Conservation (phyloP, 1,140 invertebrate genomes). For the Lepidurus packardi region DNA sequence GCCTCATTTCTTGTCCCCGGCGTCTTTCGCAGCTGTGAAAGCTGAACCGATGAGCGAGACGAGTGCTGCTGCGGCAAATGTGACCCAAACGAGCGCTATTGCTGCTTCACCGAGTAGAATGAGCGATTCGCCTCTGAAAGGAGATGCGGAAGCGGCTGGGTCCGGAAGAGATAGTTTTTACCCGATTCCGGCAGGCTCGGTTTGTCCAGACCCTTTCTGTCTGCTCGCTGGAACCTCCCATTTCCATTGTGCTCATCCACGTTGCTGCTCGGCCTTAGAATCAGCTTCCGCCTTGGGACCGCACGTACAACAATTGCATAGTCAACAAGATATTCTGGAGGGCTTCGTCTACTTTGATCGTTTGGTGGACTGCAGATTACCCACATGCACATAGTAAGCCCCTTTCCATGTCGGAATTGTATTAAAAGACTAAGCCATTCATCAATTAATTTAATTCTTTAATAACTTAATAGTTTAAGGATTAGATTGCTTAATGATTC, state of each 20-base stretch:
- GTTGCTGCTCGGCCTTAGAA: slow-evolving; percentile 50
- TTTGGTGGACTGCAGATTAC: slow-evolving; percentile 65
- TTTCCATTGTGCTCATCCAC: slow-evolving; percentile 66
- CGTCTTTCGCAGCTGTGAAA: slow-evolving; percentile 32
- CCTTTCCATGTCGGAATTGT: background rate
- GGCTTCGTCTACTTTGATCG: slow-evolving; percentile 62
- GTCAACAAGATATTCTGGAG: slow-evolving; percentile 45
- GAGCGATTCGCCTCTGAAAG: slow-evolving; percentile 35
- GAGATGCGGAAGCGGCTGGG: slow-evolving; percentile 33
- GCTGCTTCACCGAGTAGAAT: slow-evolving; percentile 31
- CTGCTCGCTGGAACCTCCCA: slow-evolving; percentile 56
- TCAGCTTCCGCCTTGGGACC: slow-evolving; percentile 39
- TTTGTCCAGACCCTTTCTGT: slow-evolving; percentile 61
- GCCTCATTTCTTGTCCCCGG: slow-evolving; percentile 35
- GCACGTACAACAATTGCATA: slow-evolving; percentile 51
- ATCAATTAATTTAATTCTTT: background rate
- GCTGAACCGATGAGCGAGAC: slow-evolving; percentile 24
- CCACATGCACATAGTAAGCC: slow-evolving; percentile 53
- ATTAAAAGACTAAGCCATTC: slow-evolving; percentile 35
- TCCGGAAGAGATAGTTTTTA: slow-evolving; percentile 23
- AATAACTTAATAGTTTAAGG: too few species aligned
- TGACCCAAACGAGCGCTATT: background rate
- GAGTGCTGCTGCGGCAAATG: slow-evolving; percentile 17
- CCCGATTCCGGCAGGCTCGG: slow-evolving; percentile 46
- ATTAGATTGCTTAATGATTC: too few species aligned